Conservation (phyloP, 2,113 vertebrate species). For the Thunnus maccoyii region DNA sequence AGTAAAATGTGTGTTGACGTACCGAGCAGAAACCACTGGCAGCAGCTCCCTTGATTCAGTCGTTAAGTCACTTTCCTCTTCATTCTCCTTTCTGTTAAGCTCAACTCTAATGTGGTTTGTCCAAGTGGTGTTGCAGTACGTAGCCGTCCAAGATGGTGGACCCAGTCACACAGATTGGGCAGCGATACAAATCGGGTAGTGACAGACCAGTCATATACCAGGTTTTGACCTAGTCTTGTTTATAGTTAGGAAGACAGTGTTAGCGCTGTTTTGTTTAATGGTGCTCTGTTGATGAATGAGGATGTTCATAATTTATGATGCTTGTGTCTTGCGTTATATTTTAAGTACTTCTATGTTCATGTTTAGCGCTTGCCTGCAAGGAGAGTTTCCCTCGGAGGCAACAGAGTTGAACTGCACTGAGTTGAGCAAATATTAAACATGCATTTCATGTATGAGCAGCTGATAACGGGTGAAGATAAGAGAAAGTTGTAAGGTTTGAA, state of each 20-base stretch:
- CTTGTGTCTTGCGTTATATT: conserved; percentile 22
- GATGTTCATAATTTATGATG: conserved; percentile 62
- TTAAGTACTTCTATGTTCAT: conserved; percentile 47
- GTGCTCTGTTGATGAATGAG: conserved; percentile 40
- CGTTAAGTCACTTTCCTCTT: no score
- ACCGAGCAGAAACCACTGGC: no score
- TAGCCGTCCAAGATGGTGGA: no score
- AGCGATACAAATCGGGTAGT: no score
- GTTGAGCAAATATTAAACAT: conserved; percentile 40
- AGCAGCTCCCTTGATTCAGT: no score
- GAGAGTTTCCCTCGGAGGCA: background rate
- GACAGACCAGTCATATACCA: no score
- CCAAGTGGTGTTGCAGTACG: no score
- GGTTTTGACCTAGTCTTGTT: no score
- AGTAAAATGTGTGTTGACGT: no score
- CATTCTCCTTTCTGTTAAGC: no score
- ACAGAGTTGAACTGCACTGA: background rate
- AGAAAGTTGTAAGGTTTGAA: conserved; percentile 52
- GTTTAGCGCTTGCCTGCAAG: conserved; percentile 35
- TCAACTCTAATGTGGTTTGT: no score
- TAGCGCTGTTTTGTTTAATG: conserved; percentile 53
- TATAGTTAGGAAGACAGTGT: conserved; percentile 40
- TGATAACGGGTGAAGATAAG: conserved; percentile 42
- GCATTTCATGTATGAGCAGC: conserved; percentile 38
- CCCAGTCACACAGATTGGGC: no score